Evolutionary conservation across 64 coral and sea anemone genomes (phyloP).

Genomic region (Trachythela sp.): DNA sequence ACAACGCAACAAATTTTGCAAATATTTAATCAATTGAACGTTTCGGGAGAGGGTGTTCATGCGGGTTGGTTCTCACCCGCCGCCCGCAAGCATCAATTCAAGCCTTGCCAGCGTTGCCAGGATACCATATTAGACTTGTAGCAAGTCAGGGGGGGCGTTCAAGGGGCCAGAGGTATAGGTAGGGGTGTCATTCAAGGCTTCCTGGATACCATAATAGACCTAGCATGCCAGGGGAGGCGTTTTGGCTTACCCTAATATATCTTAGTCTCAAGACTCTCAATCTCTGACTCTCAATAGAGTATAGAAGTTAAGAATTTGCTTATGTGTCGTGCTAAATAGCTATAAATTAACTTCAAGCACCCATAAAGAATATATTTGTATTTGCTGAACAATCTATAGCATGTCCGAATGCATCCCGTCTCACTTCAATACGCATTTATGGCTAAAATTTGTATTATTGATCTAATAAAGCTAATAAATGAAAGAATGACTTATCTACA

Average conservation of each 20-base stretch:
- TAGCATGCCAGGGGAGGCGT: background rate
- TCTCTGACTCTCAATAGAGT: no score
- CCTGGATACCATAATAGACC: background rate
- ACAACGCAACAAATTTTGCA: constrained; percentile 14
- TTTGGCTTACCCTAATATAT: background rate
- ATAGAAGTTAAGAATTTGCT: no score
- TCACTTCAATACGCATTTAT: no score
- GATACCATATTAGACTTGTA: background rate
- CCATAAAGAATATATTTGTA: no score
- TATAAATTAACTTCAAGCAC: no score
- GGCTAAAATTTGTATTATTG: no score
- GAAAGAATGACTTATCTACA: no score
- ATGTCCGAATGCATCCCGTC: no score
- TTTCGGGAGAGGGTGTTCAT: background rate
- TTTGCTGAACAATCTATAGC: no score
- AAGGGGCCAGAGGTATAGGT: background rate
- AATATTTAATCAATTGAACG: constrained; percentile 19
- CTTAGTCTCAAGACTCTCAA: background rate
- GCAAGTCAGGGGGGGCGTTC: background rate
- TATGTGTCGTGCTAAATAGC: no score
- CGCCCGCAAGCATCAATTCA: constrained; percentile 1
- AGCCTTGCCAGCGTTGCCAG: background rate
- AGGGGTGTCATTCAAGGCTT: background rate
- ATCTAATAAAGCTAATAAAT: no score
- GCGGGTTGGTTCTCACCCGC: constrained; percentile 7